phyloP scores from a whole-genome alignment of 1,140 invertebrate species.

The Campoletis sonorensis region DNA sequence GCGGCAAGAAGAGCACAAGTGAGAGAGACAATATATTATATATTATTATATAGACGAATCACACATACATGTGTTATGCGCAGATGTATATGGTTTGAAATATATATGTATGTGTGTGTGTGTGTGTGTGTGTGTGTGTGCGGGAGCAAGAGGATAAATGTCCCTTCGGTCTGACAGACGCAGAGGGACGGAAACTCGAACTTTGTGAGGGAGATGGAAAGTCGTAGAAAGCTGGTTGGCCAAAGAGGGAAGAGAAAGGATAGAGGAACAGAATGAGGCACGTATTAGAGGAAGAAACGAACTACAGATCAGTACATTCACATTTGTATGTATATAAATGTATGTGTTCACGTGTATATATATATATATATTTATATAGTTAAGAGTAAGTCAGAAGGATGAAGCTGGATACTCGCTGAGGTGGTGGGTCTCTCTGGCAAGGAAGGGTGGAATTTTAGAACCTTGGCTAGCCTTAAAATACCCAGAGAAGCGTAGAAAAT shows the following conservation, averaged over 20 bases:
- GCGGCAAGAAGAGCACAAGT: not conserved
- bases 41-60: slow-evolving; percentile 18
- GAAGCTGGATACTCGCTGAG: slow-evolving; percentile 45
- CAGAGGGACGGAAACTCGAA: slow-evolving; percentile 15
- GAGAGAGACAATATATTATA: slow-evolving; percentile 25
- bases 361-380: not conserved
- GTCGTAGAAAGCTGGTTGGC: slow-evolving; percentile 45
- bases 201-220: not conserved
- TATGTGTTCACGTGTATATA: not conserved
- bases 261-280: slow-evolving; percentile 38
- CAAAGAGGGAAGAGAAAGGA: slow-evolving; percentile 25
- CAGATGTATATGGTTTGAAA: slow-evolving; percentile 12
- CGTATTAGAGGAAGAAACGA: slow-evolving; percentile 45
- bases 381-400: slow-evolving; percentile 53
- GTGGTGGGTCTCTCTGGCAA: slow-evolving; percentile 29
- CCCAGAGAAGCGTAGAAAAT: slow-evolving; percentile 53
- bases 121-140: not conserved
- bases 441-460: slow-evolving; percentile 72
- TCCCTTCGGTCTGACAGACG: slow-evolving; percentile 24
- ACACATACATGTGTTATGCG: not conserved
- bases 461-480: slow-evolving; percentile 72
- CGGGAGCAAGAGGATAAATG: not conserved
- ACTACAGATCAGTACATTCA: slow-evolving; percentile 34
- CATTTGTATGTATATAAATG: not conserved
- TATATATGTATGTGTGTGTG: not conserved